Conservation (phyloP, 2,113 vertebrate genomes). For the Alexandromys fortis region DNA sequence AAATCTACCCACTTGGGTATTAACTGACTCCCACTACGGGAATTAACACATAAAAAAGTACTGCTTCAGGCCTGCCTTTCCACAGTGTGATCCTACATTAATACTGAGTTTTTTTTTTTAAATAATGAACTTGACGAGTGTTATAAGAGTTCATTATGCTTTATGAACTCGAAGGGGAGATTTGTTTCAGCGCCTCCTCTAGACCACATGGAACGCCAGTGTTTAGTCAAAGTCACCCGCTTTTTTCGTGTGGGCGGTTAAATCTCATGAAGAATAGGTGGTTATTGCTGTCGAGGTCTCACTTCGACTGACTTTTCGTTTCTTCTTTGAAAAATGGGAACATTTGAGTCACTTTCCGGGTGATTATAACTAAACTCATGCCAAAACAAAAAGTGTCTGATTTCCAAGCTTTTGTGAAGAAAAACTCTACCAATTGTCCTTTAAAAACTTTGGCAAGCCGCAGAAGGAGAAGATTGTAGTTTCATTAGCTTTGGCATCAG, state of each 20-base stretch:
- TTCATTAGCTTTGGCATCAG: slow-evolving; percentile 32
- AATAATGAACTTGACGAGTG: slow-evolving; percentile 54
- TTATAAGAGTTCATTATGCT: slow-evolving; percentile 45
- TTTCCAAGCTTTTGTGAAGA: slow-evolving; percentile 56
- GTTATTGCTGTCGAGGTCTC: slow-evolving; percentile 51
- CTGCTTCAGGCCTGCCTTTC: slow-evolving; percentile 34
- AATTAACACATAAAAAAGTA: slow-evolving; percentile 9
- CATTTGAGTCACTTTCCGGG: slow-evolving; percentile 55
- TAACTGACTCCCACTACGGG: not conserved
- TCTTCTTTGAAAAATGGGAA: slow-evolving; percentile 47
- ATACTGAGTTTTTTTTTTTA: not conserved
- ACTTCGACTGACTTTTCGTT: slow-evolving; percentile 41
- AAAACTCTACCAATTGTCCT: slow-evolving; percentile 41
- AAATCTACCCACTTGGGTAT: slow-evolving; percentile 3
- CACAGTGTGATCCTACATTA: slow-evolving; percentile 36
- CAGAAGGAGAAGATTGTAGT: slow-evolving; percentile 50
- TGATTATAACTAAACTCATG: slow-evolving; percentile 56
- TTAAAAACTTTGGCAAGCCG: slow-evolving; percentile 24
- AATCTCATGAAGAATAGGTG: slow-evolving; percentile 23
- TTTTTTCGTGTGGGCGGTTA: slow-evolving; percentile 34
- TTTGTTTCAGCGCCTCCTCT: slow-evolving; percentile 19
- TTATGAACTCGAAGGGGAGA: slow-evolving; percentile 10
- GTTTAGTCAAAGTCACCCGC: slow-evolving; percentile 31
- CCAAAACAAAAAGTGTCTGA: slow-evolving; percentile 39
- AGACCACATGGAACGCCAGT: slow-evolving; percentile 17